These are phyloP conservation scores for Biston stratarius DNA, from an alignment of 2,888 invertebrate genomes.

Conservation along the genomic window DNA sequence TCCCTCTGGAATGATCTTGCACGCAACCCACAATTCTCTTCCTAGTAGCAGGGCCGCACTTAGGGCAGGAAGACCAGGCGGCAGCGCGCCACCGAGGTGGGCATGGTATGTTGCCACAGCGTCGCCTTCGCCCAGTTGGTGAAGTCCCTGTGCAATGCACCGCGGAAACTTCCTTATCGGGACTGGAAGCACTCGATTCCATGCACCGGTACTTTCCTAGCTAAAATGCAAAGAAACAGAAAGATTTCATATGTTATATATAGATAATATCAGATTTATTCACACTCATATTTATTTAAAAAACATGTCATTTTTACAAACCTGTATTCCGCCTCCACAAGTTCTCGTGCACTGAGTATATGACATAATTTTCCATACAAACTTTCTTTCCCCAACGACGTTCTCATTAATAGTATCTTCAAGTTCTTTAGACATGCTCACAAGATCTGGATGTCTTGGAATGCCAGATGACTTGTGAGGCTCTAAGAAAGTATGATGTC, in stretches of 20 bases:
- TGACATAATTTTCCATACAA: conserved; percentile 92
- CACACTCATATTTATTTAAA: background rate
- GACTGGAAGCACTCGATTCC: conserved; percentile 83
- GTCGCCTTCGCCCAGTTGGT: conserved; percentile 86
- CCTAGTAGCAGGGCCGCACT: conserved; percentile 91
- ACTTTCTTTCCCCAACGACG: conserved; percentile 80
- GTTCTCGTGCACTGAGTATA: conserved; percentile 92
- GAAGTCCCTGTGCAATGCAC: conserved; percentile 85
- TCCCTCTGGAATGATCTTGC: conserved; percentile 83
- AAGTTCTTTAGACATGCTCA: conserved; percentile 56
- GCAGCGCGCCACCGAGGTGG: conserved; percentile 93
- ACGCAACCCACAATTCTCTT: conserved; percentile 91
- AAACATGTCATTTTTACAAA: conserved; percentile 43
- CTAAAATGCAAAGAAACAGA: conserved; percentile 69
- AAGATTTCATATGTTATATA: background rate
- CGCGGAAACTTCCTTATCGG: conserved; percentile 87
- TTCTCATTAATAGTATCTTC: conserved; percentile 69
- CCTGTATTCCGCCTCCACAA: conserved; percentile 93
- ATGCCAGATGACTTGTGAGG: conserved; percentile 51
- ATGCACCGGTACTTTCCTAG: conserved; percentile 90
- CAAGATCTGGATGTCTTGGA: conserved; percentile 57
- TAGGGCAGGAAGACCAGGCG: conserved; percentile 92
- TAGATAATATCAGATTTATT: background rate
- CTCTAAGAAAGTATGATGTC: conserved; percentile 69
- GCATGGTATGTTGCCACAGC: conserved; percentile 93